Base-by-base conservation (phyloP, 2,113 vertebrate genomes). In the Falcunculus frontatus region DNA sequence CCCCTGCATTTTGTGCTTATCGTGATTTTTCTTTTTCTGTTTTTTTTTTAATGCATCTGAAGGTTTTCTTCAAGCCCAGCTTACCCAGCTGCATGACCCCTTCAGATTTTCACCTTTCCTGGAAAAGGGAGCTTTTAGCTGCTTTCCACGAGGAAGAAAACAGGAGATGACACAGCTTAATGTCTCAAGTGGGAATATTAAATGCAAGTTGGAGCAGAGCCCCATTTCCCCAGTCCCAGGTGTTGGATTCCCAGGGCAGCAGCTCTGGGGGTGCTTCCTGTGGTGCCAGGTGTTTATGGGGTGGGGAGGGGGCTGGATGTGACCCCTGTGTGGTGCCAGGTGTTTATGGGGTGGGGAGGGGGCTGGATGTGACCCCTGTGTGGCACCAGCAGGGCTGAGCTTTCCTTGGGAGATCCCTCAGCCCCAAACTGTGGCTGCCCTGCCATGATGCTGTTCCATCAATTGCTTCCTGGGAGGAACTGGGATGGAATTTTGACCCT, bases 361-460 rank as follows among this genome's bases (percentile, higher is more conserved):
- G 49, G 13, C 44, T 69, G 62, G 67, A 10, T 53, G 73, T 1
- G 23, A 30, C 23, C 69, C 68, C 50, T 6, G 8, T 3, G 56
- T 7, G 18, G 16, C 39, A 60, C 35, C 57, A 29, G 75, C 55
- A 60, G 25, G 32, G 46, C 64, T 72, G 35, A 77, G 35, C 47
- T 83, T 9, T 15, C 35, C 29, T 10, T 5, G 59, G 42, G 10
- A 47, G 37, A 4, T 5, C 0, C 25, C 46, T 20, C 14, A 17
- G 67, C 84, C 83, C 29, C 46, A 8, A 55, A 35, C 1, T n/a
- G n/a, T n/a, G n/a, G 0, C 46, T 2, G 17, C 87, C 1, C 13
- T 18, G 41, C 53, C 13, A 4, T 0, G 4, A 12, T 0, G 7
- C 42, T 11, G 35, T 9, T 49, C 72, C 6, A 3, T 10, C 49